These are phyloP conservation scores for Lepas anatifera DNA, from an alignment of 2,888 invertebrate genomes.

Conservation along the genomic window DNA sequence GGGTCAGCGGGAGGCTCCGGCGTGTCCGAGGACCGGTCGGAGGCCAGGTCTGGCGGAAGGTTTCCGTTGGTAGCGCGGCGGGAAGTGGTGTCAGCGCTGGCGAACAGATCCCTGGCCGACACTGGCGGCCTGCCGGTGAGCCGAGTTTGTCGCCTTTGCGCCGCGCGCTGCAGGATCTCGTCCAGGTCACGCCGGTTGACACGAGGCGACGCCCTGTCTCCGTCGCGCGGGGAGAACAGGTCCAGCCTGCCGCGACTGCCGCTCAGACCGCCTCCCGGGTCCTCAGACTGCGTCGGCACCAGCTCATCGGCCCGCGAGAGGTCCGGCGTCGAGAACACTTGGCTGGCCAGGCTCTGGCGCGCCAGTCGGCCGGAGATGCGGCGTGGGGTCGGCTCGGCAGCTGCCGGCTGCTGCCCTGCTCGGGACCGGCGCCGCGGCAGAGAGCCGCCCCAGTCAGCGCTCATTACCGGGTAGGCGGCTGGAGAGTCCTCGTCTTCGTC, in stretches of 20 bases:
- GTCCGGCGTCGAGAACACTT: neutral
- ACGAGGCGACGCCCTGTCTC: neutral
- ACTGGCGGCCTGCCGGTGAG: neutral
- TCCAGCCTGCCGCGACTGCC: neutral
- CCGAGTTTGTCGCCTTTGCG: neutral
- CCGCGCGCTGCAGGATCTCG: neutral
- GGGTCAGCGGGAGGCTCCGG: neutral
- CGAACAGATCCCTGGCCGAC: neutral
- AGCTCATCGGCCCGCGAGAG: neutral
- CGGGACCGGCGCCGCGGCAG: neutral
- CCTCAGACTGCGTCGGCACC: no score
- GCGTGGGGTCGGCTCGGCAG: neutral
- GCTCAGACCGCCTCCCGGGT: no score
- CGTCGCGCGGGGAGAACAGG: neutral
- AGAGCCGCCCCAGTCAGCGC: neutral
- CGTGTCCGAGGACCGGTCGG: neutral
- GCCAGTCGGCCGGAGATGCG: slow-evolving; percentile 4
- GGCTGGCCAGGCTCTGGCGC: neutral
- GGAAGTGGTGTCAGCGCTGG: neutral
- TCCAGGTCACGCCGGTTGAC: neutral
- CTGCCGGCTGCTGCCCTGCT: neutral
- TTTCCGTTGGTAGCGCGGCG: neutral
- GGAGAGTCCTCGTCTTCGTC: neutral
- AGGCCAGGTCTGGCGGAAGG: no score
- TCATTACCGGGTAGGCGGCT: neutral